Base-by-base conservation (phyloP, 2,113 vertebrate genomes). In the Chionodraco myersi region DNA sequence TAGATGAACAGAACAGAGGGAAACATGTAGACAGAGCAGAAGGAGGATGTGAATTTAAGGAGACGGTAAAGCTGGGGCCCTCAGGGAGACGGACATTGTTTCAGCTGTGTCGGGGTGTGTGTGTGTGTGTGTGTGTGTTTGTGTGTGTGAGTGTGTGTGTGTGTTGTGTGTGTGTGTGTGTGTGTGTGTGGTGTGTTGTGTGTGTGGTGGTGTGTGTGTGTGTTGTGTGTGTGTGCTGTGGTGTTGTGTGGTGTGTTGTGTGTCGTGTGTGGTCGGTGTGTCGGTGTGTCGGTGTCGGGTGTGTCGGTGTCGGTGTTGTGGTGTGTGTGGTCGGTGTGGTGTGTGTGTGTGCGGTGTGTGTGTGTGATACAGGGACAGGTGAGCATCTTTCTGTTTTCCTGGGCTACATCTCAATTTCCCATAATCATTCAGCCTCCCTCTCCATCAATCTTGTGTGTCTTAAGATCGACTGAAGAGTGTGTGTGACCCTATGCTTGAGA, bases 331-430 rank as follows among this genome's bases (percentile, higher is more conserved):
- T n/a, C n/a, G n/a, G n/a, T n/a, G n/a, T n/a, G n/a, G n/a, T 30
- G 30, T 30, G 30, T 53, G 58, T n/a, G 34, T 21, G 21, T 21
- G 21, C 1, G 21, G 21, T 21, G 21, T 21, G 21, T 21, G 21
- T 21, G 21, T 26, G 26, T 48, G 16, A 3, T 67, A 18, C 21
- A 47, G 21, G 60, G 65, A 75, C 71, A 84, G 60, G 74, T 84
- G 75, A 58, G 13, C 51, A 72, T 81, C 53, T 49, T 54, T 44
- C 62, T 70, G 58, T 53, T 52, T 51, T 65, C 75, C 49, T 51
- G 69, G 30, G 47, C 21, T 76, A 51, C 56, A 75, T 87, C 64
- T 84, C 72, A 53, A 52, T 75, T 70, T 81, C 36, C 10, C 62
- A 54, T 30, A 75, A 64, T 75, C 64, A 66, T 34, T 69, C 71